phyloP scores from a whole-genome alignment of 2,888 invertebrate species.

The Cryptus armator region DNA sequence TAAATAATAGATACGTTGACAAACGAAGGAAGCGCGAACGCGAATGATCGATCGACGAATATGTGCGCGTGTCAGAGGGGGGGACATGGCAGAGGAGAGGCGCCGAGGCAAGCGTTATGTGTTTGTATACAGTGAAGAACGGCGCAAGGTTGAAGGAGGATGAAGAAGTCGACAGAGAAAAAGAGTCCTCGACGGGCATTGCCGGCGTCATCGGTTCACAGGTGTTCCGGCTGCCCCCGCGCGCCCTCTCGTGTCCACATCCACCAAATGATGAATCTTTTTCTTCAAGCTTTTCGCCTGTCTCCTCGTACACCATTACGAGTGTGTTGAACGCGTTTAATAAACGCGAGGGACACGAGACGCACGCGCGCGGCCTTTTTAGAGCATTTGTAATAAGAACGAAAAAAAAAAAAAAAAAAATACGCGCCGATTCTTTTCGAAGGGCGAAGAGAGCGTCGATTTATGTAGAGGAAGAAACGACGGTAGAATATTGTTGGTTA shows the following conservation, averaged over 20 bases:
- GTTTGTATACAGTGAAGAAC: not conserved
- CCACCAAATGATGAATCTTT: slow-evolving; percentile 53
- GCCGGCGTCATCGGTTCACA: slow-evolving; percentile 37
- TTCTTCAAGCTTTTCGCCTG: slow-evolving; percentile 17
- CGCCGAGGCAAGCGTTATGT: not conserved
- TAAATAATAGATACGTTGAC: slow-evolving; percentile 74
- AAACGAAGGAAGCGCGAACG: slow-evolving; percentile 69
- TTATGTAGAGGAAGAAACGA: too few relatives aligned
- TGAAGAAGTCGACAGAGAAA: slow-evolving; percentile 62
- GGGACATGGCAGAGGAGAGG: slow-evolving; percentile 19
- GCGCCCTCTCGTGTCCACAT: slow-evolving; percentile 25
- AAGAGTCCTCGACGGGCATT: slow-evolving; percentile 68
- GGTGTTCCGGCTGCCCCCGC: slow-evolving; percentile 11
- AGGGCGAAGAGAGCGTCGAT: too few relatives aligned
- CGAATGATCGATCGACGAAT: slow-evolving; percentile 72
- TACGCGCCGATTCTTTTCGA: too few relatives aligned
- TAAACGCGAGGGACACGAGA: not conserved
- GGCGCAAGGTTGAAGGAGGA: slow-evolving; percentile 23
- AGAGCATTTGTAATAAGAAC: slow-evolving; percentile 1
- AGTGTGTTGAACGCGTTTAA: not conserved
- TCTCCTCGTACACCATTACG: not conserved
- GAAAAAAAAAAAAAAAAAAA: too few relatives aligned
- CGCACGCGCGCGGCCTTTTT: not conserved
- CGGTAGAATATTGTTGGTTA: too few relatives aligned
- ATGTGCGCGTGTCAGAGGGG: slow-evolving; percentile 60